Evolutionary conservation across 2,113 vertebrate species (phyloP).

Genomic region (Strigops habroptila): DNA sequence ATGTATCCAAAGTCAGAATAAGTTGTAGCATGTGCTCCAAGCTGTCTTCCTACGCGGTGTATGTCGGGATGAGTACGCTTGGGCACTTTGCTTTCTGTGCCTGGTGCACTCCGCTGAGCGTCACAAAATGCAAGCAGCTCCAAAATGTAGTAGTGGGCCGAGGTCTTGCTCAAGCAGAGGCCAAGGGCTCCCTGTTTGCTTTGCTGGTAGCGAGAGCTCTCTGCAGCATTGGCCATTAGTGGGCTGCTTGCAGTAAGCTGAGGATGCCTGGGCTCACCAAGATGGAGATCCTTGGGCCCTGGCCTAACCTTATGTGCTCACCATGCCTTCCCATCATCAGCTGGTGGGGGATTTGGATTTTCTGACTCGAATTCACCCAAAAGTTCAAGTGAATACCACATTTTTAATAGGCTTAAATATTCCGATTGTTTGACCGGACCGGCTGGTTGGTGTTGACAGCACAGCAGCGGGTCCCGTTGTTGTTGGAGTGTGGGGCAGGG

Average conservation of each 20-base stretch:
- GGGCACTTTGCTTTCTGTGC: background rate
- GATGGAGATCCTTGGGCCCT: background rate
- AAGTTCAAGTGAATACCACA: background rate
- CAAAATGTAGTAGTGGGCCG: background rate
- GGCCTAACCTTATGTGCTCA: background rate
- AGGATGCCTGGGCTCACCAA: fast-evolving
- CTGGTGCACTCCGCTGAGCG: fast-evolving
- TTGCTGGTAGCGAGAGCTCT: background rate
- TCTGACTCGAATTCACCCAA: background rate
- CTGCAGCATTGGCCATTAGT: fast-evolving
- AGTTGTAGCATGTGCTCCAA: background rate
- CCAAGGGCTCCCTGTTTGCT: background rate
- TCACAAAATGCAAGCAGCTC: background rate
- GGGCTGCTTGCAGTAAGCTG: background rate
- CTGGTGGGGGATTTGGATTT: background rate
- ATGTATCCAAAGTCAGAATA: background rate
- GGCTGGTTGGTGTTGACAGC: fast-evolving
- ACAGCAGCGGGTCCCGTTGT: background rate
- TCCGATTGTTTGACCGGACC: fast-evolving
- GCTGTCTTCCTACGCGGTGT: fast-evolving
- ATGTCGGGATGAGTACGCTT: background rate
- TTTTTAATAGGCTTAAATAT: background rate
- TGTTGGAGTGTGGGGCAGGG: fast-evolving
- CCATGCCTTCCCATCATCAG: background rate
- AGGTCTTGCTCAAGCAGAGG: background rate